Conservation (phyloP, 1,140 invertebrate genomes). For the Nylanderia fulva region DNA sequence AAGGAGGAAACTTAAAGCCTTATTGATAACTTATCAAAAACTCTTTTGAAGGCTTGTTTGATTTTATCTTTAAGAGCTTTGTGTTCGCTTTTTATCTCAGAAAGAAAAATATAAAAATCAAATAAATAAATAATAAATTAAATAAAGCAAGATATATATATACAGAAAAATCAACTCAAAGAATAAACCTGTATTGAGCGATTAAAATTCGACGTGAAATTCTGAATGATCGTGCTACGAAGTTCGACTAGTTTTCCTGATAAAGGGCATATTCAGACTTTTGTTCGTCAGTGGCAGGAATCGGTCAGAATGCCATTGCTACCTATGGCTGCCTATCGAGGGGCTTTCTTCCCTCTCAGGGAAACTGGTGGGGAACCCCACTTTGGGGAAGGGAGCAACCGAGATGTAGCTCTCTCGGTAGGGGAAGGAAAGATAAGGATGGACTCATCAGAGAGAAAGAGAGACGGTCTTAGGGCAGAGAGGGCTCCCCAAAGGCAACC, state of each 20-base stretch:
- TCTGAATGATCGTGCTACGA: not conserved
- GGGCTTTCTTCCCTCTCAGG: slow-evolving; percentile 49
- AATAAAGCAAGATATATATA: not conserved
- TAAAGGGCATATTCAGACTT: not conserved
- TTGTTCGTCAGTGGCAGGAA: slow-evolving; percentile 28
- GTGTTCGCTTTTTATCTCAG: not conserved
- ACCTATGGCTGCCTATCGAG: slow-evolving; percentile 65
- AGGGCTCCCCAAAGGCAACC: slow-evolving; percentile 62
- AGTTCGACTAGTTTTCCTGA: not conserved
- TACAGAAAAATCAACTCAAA: not conserved
- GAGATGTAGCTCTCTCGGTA: slow-evolving; percentile 27
- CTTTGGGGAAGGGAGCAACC: slow-evolving; percentile 48
- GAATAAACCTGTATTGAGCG: not conserved
- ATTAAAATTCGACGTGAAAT: not conserved
- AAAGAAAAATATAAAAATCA: not conserved
- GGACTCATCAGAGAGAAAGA: slow-evolving; percentile 10
- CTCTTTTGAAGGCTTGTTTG: not conserved
- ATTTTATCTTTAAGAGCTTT: not conserved
- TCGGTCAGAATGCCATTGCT: slow-evolving; percentile 41
- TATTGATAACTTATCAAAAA: not conserved
- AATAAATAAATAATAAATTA: not conserved
- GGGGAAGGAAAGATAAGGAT: slow-evolving; percentile 17
- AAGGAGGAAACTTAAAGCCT: not conserved
- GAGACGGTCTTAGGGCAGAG: slow-evolving; percentile 66
- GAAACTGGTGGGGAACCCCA: slow-evolving; percentile 33